Conservation (phyloP, 2,888 invertebrate species). For the Pecten maximus region DNA sequence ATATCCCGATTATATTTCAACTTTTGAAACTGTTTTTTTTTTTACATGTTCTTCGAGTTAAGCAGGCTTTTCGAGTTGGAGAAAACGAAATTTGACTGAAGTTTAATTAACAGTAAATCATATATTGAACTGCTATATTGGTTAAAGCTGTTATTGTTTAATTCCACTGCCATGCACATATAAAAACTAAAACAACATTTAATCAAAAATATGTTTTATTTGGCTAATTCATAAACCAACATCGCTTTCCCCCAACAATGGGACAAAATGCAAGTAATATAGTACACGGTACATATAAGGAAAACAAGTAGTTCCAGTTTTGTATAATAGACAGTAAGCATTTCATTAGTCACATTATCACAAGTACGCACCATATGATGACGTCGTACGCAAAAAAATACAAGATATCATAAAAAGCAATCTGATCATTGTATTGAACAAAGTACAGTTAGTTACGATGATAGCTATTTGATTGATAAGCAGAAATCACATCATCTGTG, state of each 20-base stretch:
- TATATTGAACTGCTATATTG: background rate
- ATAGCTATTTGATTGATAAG: background rate
- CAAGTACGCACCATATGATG: constrained; percentile 25
- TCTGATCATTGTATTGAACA: background rate
- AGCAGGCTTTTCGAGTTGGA: no score
- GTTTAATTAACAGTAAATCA: background rate
- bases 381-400: constrained; percentile 35
- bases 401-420: background rate
- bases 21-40: no score
- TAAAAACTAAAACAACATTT: background rate
- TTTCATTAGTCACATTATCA: background rate
- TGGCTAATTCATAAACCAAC: constrained; percentile 35
- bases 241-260: constrained; percentile 27
- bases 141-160: background rate
- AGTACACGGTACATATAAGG: background rate
- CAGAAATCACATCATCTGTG: background rate
- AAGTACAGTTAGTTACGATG: background rate
- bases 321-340: constrained; percentile 25
- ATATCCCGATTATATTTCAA: no score
- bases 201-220: constrained; percentile 35
- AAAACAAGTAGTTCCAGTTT: constrained; percentile 10
- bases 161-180: no score
- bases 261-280: constrained; percentile 28
- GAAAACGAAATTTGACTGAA: no score
- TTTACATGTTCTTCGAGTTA: no score